Percentiles rank a stretch among this genome's conserved stretches.
Evolutionary conservation across 2,113 vertebrate genomes (phyloP).

Genomic region (Tenrec ecaudatus): DNA sequence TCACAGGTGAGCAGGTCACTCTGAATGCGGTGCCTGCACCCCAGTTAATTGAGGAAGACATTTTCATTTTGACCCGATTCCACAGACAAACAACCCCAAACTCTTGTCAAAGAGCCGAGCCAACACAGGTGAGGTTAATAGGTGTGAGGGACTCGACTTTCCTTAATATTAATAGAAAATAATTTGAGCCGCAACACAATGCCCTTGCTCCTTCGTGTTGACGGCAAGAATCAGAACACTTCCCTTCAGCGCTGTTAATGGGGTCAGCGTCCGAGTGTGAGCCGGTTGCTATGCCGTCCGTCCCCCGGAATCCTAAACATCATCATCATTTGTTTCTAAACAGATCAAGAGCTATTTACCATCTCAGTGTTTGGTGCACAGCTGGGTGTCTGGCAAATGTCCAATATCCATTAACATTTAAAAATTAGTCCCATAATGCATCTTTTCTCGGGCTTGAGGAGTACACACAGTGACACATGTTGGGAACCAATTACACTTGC

Average conservation of each 20-base stretch:
- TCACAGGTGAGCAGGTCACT: slow-evolving; percentile 73
- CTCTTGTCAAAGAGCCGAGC: slow-evolving; percentile 62
- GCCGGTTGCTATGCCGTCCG: slow-evolving; percentile 87
- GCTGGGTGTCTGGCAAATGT: slow-evolving; percentile 91
- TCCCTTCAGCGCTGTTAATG: slow-evolving; percentile 85
- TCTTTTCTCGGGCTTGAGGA: slow-evolving; percentile 88
- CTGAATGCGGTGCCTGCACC: slow-evolving; percentile 64
- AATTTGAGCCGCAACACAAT: slow-evolving; percentile 82
- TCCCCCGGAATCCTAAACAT: slow-evolving; percentile 89
- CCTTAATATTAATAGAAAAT: slow-evolving; percentile 84
- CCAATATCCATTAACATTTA: slow-evolving; percentile 92
- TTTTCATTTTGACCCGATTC: slow-evolving; percentile 74
- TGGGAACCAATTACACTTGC: slow-evolving; percentile 90
- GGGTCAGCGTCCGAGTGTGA: slow-evolving; percentile 84
- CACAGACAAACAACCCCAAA: slow-evolving; percentile 57
- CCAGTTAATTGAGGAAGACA: slow-evolving; percentile 77
- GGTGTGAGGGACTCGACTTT: slow-evolving; percentile 74
- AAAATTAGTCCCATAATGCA: slow-evolving; percentile 92
- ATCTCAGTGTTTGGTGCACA: slow-evolving; percentile 90
- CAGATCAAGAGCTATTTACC: slow-evolving; percentile 92
- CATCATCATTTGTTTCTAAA: slow-evolving; percentile 92
- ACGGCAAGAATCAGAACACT: slow-evolving; percentile 75
- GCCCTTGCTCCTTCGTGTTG: slow-evolving; percentile 81
- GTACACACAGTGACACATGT: slow-evolving; percentile 88
- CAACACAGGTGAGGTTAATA: slow-evolving; percentile 79